Percentiles rank a stretch among this genome's conserved stretches.
Conservation (phyloP, 2,797 vertebrate species). For the Pelodytes ibericus region DNA sequence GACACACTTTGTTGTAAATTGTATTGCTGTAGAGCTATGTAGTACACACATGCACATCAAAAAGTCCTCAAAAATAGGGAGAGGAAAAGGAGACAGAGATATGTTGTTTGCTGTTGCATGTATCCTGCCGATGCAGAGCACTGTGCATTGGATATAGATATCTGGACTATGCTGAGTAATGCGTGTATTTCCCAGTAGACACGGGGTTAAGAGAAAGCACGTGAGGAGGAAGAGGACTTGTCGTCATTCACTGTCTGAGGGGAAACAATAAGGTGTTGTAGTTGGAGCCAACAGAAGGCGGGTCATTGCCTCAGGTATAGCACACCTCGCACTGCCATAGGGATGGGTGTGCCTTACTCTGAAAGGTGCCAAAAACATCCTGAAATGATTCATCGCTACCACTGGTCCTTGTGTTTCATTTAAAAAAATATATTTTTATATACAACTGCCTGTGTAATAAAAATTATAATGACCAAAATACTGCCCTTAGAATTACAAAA, state of each 20-base stretch:
- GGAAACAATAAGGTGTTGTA: constrained; percentile 48
- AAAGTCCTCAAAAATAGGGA: no score
- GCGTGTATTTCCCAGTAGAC: neutral
- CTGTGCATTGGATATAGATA: neutral
- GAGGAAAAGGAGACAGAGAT: no score
- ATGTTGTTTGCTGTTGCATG: neutral
- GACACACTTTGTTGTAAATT: no score
- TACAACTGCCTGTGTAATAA: no score
- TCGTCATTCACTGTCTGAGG: constrained; percentile 30
- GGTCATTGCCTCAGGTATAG: constrained; percentile 46
- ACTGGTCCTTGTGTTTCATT: neutral
- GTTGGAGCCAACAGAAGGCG: constrained; percentile 36
- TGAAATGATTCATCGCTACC: constrained; percentile 23
- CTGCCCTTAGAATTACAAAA: no score
- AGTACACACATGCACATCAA: no score
- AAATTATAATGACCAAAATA: no score
- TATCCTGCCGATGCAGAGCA: neutral
- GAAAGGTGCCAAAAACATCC: constrained; percentile 41
- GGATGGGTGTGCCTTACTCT: constrained; percentile 20
- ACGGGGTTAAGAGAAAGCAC: constrained; percentile 38
- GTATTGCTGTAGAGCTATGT: no score
- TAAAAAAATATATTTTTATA: no score
- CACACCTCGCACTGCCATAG: neutral
- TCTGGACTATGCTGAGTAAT: neutral
- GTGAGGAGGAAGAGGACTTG: constrained; percentile 31